Base-by-base conservation (phyloP, 1,140 invertebrate genomes). In the Papilio dardanus region DNA sequence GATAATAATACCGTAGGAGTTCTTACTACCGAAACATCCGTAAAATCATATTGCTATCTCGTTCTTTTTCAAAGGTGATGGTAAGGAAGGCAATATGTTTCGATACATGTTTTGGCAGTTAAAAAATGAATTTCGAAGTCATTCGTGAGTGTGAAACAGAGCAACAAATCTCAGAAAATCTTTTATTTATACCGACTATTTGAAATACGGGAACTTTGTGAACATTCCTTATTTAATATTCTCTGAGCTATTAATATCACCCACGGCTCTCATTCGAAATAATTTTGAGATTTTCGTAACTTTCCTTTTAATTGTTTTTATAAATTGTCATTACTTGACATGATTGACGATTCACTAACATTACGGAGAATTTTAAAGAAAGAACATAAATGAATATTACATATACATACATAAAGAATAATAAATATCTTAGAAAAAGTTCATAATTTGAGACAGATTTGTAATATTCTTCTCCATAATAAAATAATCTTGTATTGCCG, bases 101-200 rank as follows among this genome's bases (percentile, higher is more conserved):
- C 42, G n/a, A 19, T 6, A 46, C n/a, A n/a, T 6, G n/a, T 46
- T 46, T 46, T 5, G 40, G 16, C 4, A 6, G 19, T 19, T 14
- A 62, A 82, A 81, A 82, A 82, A 81, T 65, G 69, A 74, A 79
- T 81, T 78, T 77, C 75, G 80, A 80, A 81, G 73, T 58, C 69
- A 71, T 74, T 79, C 75, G 74, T 68, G 67, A 78, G 73, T 81
- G 71, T 82, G 76, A 77, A 82, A 78, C 67, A 79, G 76, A 58
- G 79, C 79, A 31, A 84, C 83, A 84, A 86, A 85, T 77, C 83
- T 88, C 84, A 88, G 79, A 83, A 83, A 83, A 74, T 42, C 76
- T 85, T 84, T 84, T 87, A 88, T 88, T 88, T 88, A 90, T 87
- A 77, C 66, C 74, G 69, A 86, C 81, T 79, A 86, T 87, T 85